phyloP scores from a whole-genome alignment of 2,888 invertebrate species.

The Cerastoderma edule region DNA sequence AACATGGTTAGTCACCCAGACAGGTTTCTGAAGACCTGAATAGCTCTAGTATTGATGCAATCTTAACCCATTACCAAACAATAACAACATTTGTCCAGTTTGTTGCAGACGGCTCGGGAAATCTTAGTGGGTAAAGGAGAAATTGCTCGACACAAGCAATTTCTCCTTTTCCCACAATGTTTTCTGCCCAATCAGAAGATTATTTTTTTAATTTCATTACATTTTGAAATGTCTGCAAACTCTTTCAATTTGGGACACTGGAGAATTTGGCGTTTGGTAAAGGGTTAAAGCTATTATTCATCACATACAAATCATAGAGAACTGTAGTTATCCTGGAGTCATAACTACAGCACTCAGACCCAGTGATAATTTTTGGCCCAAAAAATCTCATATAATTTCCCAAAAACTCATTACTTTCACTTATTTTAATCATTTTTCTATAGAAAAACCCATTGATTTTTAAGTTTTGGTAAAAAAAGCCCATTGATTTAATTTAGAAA shows the following conservation, averaged over 20 bases:
- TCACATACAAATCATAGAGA: too few relatives aligned
- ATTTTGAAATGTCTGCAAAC: background rate
- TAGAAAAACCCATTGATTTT: too few relatives aligned
- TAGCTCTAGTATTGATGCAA: background rate
- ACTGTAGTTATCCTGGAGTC: too few relatives aligned
- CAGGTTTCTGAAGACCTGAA: background rate
- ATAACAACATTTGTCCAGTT: background rate
- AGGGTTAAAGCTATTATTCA: conserved; percentile 3
- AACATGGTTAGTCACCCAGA: background rate
- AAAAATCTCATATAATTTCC: too few relatives aligned
- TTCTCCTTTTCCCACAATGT: background rate
- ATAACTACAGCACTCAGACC: too few relatives aligned
- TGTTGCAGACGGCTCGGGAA: background rate
- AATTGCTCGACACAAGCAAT: background rate
- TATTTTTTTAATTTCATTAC: background rate
- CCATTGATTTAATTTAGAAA: too few relatives aligned
- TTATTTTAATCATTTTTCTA: too few relatives aligned
- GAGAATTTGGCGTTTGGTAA: conserved; percentile 1
- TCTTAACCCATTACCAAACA: background rate
- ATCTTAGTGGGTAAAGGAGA: background rate
- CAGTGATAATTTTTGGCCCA: too few relatives aligned
- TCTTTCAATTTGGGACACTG: background rate
- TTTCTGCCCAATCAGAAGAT: too few relatives aligned
- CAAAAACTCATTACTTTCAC: too few relatives aligned
- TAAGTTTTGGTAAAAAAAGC: too few relatives aligned